phyloP scores from a whole-genome alignment of 2,113 vertebrate genomes.

The Coturnix japonica region DNA sequence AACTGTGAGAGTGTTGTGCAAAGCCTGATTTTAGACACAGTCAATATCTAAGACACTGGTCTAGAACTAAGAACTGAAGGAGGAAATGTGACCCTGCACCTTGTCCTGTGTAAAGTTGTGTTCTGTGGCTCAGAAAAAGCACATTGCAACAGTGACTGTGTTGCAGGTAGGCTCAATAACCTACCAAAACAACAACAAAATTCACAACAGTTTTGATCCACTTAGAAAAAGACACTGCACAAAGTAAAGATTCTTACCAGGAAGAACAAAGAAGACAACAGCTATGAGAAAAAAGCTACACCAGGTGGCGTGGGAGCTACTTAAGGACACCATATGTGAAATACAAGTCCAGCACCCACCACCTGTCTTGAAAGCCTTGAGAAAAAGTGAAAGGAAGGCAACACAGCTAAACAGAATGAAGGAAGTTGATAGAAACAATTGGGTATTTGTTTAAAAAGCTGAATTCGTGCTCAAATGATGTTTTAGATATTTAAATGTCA shows the following conservation, averaged over 20 bases:
- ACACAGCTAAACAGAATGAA: conserved; percentile 17
- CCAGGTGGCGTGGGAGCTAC: conserved; percentile 14
- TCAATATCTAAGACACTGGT: not conserved
- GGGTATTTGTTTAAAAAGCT: not conserved
- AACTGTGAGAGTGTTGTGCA: not conserved
- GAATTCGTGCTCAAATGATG: not conserved
- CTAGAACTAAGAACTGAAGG: not conserved
- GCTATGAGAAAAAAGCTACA: not conserved
- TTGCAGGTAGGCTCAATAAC: not conserved
- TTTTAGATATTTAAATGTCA: not conserved
- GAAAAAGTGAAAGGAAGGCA: not conserved
- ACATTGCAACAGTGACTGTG: not conserved
- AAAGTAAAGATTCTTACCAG: not conserved
- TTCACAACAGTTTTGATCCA: not conserved
- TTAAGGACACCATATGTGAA: conserved; percentile 32
- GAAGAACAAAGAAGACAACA: not conserved
- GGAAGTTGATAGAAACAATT: conserved; percentile 24
- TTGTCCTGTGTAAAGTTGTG: accelerated
- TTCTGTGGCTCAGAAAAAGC: not conserved
- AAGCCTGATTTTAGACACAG: not conserved
- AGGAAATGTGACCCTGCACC: not conserved
- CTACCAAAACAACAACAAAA: not conserved
- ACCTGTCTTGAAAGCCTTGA: not conserved
- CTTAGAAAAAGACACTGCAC: not conserved
- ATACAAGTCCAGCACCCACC: conserved; percentile 5